Base-by-base conservation (phyloP, 2,113 vertebrate species). In the Hippolais icterina region DNA sequence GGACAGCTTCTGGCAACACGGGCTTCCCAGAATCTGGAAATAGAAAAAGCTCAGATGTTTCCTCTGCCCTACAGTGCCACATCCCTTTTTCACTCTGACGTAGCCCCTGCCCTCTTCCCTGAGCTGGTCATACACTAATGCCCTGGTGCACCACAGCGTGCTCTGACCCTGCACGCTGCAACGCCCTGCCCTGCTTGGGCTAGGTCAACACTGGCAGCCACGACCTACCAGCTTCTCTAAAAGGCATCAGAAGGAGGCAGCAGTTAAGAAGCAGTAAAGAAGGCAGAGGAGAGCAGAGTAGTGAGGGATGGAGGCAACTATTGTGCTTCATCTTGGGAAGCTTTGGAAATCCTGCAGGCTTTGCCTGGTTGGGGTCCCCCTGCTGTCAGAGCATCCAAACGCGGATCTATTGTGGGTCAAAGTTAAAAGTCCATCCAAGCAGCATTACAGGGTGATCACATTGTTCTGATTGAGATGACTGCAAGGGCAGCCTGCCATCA, bases 161-260 rank as follows among this genome's bases (percentile, higher is more conserved):
- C 24, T 75, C 70, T 64, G 44, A 60, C 35, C 42, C 44, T 63
- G 53, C 64, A 35, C 0, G 0, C 14, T 21, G 60, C 44, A 86
- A 17, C 1, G 2, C 50, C 33, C 33, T 1, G 8, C 59, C 60
- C 5, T 9, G 12, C 42, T 15, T 3, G 1, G 52, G 22, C 9
- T 4, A 28, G 15, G 61, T 28, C 52, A 88, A 22, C 25, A 4
- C 31, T 28, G n/a, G 31, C 25, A 53, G 76, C 37, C 42, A 77
- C 2, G 3, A 81, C 18, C 29, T 31, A 27, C 12, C 27, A 37
- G 33, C 7, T 76, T 17, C 79, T 54, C 17, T 24, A 46, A 53
- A 75, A 85, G 57, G 22, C 18, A 11, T 10, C 22, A 17, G 69
- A 56, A 68, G 31, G 49, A 91, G 33, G 44, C 24, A 79, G 29